Evolutionary conservation across 2,113 vertebrate species (phyloP).

Genomic region (Eupsittula cactorum): DNA sequence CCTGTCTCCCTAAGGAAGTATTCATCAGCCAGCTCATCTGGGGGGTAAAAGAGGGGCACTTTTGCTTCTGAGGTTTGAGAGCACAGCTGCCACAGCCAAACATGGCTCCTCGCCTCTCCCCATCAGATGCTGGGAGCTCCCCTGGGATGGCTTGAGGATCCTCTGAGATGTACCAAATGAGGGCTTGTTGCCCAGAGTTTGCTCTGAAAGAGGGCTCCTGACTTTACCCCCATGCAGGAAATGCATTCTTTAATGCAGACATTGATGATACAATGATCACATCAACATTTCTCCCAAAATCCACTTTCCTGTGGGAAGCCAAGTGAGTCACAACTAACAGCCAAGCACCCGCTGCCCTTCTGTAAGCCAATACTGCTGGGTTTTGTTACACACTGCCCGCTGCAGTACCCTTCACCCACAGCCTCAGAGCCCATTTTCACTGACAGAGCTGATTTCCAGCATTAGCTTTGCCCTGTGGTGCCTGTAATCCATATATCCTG

Average conservation of each 20-base stretch:
- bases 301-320: neutral
- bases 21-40: neutral
- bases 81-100: neutral
- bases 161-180: neutral
- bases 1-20: neutral
- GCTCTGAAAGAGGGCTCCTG: neutral
- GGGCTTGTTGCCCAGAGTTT: neutral
- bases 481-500: neutral
- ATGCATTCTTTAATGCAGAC: neutral
- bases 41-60: neutral
- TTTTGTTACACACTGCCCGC: neutral
- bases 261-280: neutral
- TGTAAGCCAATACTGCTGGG: accelerated
- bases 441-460: neutral
- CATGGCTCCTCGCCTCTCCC: accelerated
- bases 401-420: neutral
- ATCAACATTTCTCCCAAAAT: accelerated
- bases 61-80: neutral
- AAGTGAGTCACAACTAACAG: neutral
- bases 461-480: neutral
- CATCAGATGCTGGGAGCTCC: neutral
- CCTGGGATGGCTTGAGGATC: neutral
- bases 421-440: neutral
- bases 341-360: neutral
- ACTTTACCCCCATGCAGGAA: neutral